Conservation (phyloP, 2,797 vertebrate genomes). For the Lutjanus campechanus region DNA sequence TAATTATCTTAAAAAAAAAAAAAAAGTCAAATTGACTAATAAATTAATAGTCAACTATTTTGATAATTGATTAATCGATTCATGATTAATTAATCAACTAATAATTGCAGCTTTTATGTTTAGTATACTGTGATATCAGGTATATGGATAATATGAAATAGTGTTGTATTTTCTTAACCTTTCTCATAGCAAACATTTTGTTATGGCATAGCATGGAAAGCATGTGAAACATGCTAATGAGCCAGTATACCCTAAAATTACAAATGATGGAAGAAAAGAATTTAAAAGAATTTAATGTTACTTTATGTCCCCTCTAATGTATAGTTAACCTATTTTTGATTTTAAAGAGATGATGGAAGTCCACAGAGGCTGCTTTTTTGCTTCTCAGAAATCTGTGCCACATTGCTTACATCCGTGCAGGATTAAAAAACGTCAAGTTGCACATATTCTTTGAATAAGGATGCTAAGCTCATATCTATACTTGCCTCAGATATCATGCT, state of each 20-base stretch:
- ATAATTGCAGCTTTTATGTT: no score
- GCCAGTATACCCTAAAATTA: neutral
- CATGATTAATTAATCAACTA: no score
- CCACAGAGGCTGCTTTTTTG: neutral
- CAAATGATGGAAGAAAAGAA: neutral
- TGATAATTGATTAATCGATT: no score
- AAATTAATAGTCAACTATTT: no score
- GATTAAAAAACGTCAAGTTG: constrained; percentile 36
- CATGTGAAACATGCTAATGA: no score
- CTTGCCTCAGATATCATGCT: constrained; percentile 32
- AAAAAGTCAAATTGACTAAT: no score
- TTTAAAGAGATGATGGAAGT: constrained; percentile 19
- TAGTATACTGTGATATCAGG: no score
- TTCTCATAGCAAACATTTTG: neutral
- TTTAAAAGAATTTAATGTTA: neutral
- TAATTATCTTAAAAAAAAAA: no score
- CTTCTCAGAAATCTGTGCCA: constrained; percentile 10
- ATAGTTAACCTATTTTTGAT: constrained; percentile 14
- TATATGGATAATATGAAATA: neutral
- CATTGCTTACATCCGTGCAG: constrained; percentile 26
- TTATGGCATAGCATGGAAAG: neutral
- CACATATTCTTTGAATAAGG: constrained; percentile 34
- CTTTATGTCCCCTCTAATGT: no score
- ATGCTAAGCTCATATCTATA: constrained; percentile 42
- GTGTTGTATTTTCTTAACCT: no score